Percentiles rank a stretch among this genome's conserved stretches.
Evolutionary conservation across 2,888 invertebrate genomes (phyloP).

Genomic region (Drosophila nr. perissopoda): DNA sequence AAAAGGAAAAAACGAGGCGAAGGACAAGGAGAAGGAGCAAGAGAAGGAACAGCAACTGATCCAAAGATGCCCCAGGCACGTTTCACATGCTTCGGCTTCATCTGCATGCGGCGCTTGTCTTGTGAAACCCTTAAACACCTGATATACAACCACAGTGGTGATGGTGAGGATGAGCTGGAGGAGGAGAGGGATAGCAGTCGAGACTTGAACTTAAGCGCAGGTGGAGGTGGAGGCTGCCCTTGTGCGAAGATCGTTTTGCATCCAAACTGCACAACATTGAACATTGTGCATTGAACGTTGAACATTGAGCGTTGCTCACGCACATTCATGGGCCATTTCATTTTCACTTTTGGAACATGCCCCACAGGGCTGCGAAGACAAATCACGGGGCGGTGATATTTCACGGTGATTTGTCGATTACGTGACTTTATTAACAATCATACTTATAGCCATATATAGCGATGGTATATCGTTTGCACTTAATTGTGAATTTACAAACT

Average conservation of each 20-base stretch:
- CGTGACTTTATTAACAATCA: conserved; percentile 57
- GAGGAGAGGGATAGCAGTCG: not conserved
- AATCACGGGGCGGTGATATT: conserved; percentile 50
- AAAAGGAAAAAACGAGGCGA: conserved; percentile 19
- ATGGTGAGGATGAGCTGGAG: not conserved
- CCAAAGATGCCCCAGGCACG: conserved; percentile 34
- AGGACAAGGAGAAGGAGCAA: not conserved
- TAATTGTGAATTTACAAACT: not conserved
- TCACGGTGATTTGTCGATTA: conserved; percentile 63
- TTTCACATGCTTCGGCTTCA: conserved; percentile 47
- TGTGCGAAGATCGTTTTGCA: conserved; percentile 37
- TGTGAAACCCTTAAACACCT: conserved; percentile 79
- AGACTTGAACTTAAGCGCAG: conserved; percentile 51
- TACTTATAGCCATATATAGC: not conserved
- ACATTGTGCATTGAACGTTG: conserved; percentile 14
- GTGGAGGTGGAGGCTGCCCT: conserved; percentile 55
- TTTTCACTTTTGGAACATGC: conserved; percentile 65
- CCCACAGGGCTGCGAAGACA: conserved; percentile 54
- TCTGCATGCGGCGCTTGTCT: conserved; percentile 70
- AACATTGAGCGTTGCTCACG: conserved; percentile 27
- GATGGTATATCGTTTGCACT: conserved; percentile 13
- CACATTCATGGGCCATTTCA: conserved; percentile 54
- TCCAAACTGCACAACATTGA: conserved; percentile 16
- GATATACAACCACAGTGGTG: conserved; percentile 55
- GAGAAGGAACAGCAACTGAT: conserved; percentile 10